Percentiles rank a stretch among this genome's conserved stretches.
Conservation (phyloP, 2,113 vertebrate species). For the Ondatra zibethicus region DNA sequence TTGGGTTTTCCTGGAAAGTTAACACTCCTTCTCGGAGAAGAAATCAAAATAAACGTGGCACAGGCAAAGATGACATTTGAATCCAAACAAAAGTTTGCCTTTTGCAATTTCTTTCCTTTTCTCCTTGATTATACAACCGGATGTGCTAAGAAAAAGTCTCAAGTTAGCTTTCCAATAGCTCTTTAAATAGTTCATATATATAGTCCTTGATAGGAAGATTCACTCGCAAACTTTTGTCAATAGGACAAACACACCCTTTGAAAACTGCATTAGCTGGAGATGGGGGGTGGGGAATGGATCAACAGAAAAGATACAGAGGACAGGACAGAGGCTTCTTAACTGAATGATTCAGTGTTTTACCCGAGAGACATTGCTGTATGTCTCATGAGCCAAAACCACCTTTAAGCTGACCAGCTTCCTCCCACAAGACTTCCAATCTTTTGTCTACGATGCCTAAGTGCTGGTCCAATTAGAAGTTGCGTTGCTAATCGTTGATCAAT, state of each 20-base stretch:
- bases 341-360: conserved; percentile 23
- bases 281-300: not conserved
- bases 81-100: conserved; percentile 81
- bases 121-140: conserved; percentile 45
- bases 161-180: conserved; percentile 65
- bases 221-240: conserved; percentile 41
- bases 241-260: conserved; percentile 50
- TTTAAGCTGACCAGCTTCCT: conserved; percentile 18
- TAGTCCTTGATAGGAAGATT: not conserved
- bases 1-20: conserved; percentile 80
- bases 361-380: not conserved
- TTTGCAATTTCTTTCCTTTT: conserved; percentile 53
- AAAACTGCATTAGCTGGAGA: not conserved
- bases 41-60: conserved; percentile 80
- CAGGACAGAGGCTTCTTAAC: conserved; percentile 29
- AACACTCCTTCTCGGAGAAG: conserved; percentile 74
- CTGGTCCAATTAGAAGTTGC: not conserved
- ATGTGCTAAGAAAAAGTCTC: conserved; percentile 74
- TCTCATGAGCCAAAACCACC: conserved; percentile 33
- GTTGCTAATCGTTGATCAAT: not conserved
- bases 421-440: not conserved
- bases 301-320: not conserved
- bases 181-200: not conserved
- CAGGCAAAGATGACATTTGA: conserved; percentile 77
- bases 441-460: too few relatives aligned